phyloP scores from a whole-genome alignment of 2,797 vertebrate species.

The Helarctos malayanus region DNA sequence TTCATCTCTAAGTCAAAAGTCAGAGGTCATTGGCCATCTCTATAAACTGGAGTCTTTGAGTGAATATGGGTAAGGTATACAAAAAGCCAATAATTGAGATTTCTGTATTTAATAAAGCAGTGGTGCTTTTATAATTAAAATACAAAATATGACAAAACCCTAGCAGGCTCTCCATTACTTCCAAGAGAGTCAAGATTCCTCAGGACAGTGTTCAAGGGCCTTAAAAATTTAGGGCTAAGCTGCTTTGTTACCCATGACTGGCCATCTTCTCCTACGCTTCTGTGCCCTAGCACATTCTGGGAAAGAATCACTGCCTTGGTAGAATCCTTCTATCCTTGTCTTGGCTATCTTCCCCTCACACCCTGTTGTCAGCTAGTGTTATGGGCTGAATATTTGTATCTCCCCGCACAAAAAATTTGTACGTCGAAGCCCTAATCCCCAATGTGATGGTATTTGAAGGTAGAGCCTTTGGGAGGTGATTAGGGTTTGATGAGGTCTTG shows the following conservation, averaged over 20 bases:
- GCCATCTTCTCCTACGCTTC: neutral
- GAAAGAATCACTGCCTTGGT: neutral
- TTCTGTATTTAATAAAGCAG: neutral
- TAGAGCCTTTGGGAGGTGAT: neutral
- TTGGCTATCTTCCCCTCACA: neutral
- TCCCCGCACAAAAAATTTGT: neutral
- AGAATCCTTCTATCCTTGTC: neutral
- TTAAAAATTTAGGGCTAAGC: neutral
- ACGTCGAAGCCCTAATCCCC: neutral
- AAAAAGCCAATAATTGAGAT: neutral
- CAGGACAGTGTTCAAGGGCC: neutral
- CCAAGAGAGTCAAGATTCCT: neutral
- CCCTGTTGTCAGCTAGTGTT: neutral
- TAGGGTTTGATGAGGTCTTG: neutral
- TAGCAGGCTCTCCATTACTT: neutral
- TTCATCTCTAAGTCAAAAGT: neutral
- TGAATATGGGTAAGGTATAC: neutral
- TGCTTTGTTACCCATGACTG: fast-evolving
- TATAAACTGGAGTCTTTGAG: neutral
- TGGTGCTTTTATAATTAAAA: neutral
- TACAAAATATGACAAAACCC: neutral
- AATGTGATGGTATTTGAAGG: neutral
- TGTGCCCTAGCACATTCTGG: neutral
- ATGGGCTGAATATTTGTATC: neutral
- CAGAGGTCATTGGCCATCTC: neutral